Evolutionary conservation across 2,113 vertebrate species (phyloP).

Genomic region (Eretmochelys imbricata): DNA sequence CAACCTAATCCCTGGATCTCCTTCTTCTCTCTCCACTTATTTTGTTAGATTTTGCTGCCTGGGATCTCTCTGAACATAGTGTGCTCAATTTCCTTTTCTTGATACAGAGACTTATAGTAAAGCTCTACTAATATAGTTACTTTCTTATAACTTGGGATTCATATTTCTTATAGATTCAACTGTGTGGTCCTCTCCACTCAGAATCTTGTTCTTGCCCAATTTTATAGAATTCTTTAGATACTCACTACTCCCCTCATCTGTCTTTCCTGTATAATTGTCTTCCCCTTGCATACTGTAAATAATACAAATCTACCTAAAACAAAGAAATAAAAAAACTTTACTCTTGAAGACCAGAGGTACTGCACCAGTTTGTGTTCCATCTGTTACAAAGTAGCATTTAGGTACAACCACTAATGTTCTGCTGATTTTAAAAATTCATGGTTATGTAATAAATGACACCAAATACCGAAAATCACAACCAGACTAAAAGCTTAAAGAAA

Average conservation of each 20-base stretch:
- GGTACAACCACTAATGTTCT: background rate
- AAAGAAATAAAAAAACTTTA: background rate
- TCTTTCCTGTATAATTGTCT: background rate
- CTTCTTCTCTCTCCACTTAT: background rate
- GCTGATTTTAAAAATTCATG: background rate
- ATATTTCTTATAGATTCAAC: background rate
- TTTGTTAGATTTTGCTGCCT: background rate
- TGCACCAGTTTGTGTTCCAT: background rate
- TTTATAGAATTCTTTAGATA: background rate
- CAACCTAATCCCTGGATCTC: background rate
- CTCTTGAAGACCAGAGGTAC: background rate
- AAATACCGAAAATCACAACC: background rate
- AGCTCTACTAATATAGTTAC: background rate
- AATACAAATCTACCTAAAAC: background rate
- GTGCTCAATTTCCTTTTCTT: background rate
- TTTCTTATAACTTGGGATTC: background rate
- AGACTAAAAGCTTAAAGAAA: background rate
- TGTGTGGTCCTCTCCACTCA: background rate
- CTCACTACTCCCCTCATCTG: background rate
- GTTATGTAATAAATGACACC: background rate
- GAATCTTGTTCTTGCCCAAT: background rate
- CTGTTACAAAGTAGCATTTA: background rate
- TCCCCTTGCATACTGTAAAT: background rate
- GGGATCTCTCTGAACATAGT: background rate
- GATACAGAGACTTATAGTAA: background rate